Percentiles rank a stretch among this genome's conserved stretches.
phyloP scores from a whole-genome alignment of 2,113 vertebrate species.

The Galeopterus variegatus region DNA sequence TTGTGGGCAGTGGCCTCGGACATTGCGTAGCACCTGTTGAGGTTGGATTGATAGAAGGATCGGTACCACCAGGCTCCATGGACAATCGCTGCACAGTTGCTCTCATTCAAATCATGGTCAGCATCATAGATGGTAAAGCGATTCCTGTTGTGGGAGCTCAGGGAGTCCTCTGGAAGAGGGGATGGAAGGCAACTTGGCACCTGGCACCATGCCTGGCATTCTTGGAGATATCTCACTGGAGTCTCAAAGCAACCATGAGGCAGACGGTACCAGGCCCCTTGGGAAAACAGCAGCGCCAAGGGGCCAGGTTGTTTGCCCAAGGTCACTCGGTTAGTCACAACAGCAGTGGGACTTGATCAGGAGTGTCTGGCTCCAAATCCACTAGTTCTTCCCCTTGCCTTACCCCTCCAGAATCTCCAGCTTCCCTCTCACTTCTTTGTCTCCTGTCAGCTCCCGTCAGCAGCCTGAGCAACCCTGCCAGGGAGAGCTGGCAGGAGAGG shows the following conservation, averaged over 20 bases:
- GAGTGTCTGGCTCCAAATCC: neutral
- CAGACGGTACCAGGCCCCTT: neutral
- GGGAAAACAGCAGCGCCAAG: neutral
- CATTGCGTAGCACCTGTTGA: neutral
- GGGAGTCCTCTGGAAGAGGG: conserved; percentile 66
- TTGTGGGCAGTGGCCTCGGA: neutral
- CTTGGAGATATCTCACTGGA: neutral
- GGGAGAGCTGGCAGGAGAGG: conserved; percentile 15
- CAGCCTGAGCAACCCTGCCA: neutral
- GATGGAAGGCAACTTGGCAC: neutral
- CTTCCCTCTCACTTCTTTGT: neutral
- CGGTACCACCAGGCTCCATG: neutral
- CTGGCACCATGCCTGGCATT: neutral
- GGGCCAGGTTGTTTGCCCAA: neutral
- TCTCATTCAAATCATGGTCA: neutral
- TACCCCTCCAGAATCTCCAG: neutral
- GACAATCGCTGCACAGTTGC: neutral
- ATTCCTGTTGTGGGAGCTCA: neutral
- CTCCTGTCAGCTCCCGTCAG: neutral
- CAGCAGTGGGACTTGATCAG: neutral
- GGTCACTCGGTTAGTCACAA: neutral
- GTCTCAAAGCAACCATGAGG: neutral
- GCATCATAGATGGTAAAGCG: conserved; percentile 67
- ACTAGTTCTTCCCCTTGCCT: neutral
- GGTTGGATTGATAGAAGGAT: conserved; percentile 10